Conservation (phyloP, 2,113 vertebrate genomes). For the Hyaena hyaena region DNA sequence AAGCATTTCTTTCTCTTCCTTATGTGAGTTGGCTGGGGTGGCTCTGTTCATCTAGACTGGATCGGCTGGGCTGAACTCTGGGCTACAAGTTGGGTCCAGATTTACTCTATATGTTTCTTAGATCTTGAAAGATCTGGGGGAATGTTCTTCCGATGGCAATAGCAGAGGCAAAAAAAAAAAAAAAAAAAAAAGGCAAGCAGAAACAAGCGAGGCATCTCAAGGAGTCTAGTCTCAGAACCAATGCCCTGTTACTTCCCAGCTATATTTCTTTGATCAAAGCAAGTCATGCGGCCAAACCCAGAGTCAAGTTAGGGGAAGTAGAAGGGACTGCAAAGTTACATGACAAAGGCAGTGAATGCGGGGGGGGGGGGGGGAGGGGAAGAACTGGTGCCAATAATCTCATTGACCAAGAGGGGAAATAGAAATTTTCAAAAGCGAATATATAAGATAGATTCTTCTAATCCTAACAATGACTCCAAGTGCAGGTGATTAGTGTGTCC, state of each 20-base stretch:
- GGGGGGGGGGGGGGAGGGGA: background rate
- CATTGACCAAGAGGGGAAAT: constrained; percentile 2
- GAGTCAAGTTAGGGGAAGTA: constrained; percentile 5
- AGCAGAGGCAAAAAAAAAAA: background rate
- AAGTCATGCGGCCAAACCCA: background rate
- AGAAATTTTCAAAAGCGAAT: constrained; percentile 19
- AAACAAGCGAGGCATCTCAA: background rate
- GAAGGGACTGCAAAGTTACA: background rate
- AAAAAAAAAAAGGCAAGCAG: background rate
- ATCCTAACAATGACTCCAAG: background rate
- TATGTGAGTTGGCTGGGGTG: background rate
- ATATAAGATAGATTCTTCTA: background rate
- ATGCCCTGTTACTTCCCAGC: background rate
- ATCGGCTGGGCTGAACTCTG: background rate
- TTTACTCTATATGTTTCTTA: background rate
- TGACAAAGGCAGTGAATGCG: background rate
- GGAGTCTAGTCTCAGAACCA: background rate
- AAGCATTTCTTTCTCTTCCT: constrained; percentile 1
- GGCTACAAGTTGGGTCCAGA: background rate
- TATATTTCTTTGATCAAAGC: background rate
- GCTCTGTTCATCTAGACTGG: background rate
- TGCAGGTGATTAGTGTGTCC: background rate
- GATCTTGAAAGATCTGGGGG: background rate
- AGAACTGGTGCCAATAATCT: background rate
- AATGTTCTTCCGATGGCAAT: background rate